phyloP scores from a whole-genome alignment of 2,888 invertebrate species.

The Heliconius erato region DNA sequence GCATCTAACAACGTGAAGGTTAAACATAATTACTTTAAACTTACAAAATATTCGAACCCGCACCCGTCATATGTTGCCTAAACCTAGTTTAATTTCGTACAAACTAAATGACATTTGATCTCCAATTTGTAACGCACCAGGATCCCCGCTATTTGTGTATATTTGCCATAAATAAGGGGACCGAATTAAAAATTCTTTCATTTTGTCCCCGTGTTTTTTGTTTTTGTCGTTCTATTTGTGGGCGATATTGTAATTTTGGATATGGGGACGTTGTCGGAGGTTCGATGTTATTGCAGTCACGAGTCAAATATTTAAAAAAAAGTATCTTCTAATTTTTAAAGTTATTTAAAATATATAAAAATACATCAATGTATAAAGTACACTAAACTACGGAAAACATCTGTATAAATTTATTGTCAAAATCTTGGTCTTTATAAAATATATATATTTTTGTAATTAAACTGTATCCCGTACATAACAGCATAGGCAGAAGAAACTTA shows the following conservation, averaged over 20 bases:
- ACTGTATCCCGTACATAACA: too few species aligned
- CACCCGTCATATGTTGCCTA: not conserved
- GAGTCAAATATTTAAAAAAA: not conserved
- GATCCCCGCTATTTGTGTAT: conserved; percentile 43
- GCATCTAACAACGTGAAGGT: not conserved
- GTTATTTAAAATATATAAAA: too few species aligned
- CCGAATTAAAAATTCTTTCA: conserved; percentile 72
- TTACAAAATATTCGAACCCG: not conserved
- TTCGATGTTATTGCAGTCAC: not conserved
- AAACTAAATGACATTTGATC: conserved; percentile 37
- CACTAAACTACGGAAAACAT: too few species aligned
- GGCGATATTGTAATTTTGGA: not conserved
- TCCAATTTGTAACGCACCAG: conserved; percentile 34
- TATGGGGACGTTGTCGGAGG: not conserved
- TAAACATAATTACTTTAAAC: not conserved
- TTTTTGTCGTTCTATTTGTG: not conserved
- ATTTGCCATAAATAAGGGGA: conserved; percentile 71
- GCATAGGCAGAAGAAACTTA: too few species aligned
- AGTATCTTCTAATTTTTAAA: not conserved
- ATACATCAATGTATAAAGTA: too few species aligned
- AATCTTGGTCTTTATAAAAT: too few species aligned
- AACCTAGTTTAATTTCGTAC: conserved; percentile 15
- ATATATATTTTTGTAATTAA: too few species aligned
- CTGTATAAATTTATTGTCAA: too few species aligned
- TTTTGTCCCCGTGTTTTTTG: not conserved